Evolutionary conservation across 2,888 invertebrate species (phyloP).

Genomic region (Eristalis arbustorum): DNA sequence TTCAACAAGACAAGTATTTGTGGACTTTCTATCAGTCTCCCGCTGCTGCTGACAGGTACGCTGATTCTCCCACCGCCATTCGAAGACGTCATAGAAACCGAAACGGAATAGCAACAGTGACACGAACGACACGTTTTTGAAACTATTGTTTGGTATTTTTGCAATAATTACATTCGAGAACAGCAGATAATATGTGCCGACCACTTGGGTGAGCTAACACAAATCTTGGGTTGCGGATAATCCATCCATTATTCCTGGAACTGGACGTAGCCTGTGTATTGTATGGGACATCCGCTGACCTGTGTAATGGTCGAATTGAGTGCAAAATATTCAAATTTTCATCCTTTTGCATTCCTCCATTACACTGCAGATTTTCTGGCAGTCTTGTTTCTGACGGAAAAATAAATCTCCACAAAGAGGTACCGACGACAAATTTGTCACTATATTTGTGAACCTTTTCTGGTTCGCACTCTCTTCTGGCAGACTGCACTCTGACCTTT

Average conservation of each 20-base stretch:
- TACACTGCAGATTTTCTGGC: not conserved
- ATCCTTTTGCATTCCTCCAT: slow-evolving; percentile 22
- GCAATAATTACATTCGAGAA: slow-evolving; percentile 48
- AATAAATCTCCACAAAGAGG: slow-evolving; percentile 58
- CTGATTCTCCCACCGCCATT: not conserved
- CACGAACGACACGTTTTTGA: slow-evolving; percentile 44
- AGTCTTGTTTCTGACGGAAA: slow-evolving; percentile 45
- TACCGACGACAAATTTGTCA: slow-evolving; percentile 63
- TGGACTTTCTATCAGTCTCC: slow-evolving; percentile 4
- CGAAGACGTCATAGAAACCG: not conserved
- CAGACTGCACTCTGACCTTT: slow-evolving; percentile 53
- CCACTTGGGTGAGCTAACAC: slow-evolving; percentile 65
- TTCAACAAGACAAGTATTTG: slow-evolving; percentile 47
- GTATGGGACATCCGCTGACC: slow-evolving; percentile 47
- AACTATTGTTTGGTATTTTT: slow-evolving; percentile 43
- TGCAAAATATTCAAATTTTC: slow-evolving; percentile 61
- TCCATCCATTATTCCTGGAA: slow-evolving; percentile 58
- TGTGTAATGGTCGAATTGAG: slow-evolving; percentile 59
- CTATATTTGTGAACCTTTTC: slow-evolving; percentile 44
- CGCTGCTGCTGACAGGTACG: slow-evolving; percentile 40
- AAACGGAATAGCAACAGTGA: not conserved
- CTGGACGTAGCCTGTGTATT: slow-evolving; percentile 20
- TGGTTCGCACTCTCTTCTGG: slow-evolving; percentile 6
- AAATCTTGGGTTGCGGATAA: slow-evolving; percentile 40
- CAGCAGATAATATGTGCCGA: not conserved